Conservation (phyloP, 2,888 invertebrate genomes). For the Thysanoteuthis rhombus region DNA sequence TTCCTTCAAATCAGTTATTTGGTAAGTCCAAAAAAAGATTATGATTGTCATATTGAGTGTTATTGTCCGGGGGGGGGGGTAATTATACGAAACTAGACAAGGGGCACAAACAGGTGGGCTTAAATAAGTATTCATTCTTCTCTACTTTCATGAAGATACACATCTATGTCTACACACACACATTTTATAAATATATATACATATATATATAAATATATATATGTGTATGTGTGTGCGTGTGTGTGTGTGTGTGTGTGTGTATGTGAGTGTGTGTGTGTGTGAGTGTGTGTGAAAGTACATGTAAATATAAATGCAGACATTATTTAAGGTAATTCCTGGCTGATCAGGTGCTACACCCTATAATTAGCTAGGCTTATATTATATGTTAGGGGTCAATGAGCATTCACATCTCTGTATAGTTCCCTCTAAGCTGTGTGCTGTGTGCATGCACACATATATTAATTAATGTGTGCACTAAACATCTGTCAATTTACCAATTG, state of each 20-base stretch:
- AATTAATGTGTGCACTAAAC: too few species aligned
- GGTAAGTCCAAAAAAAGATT: neutral
- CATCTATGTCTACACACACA: neutral
- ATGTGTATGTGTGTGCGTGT: neutral
- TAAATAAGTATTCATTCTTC: neutral
- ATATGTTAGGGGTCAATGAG: too few species aligned
- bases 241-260: neutral
- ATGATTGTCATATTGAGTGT: neutral
- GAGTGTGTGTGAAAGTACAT: too few species aligned
- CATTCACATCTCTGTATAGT: too few species aligned
- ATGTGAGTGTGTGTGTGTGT: neutral
- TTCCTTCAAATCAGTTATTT: neutral
- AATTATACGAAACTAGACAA: neutral
- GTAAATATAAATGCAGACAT: too few species aligned
- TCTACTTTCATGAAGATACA: neutral
- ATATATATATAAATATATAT: conserved; percentile 25
- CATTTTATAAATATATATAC: neutral
- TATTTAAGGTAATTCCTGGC: too few species aligned
- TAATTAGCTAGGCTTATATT: too few species aligned
- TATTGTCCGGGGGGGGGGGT: neutral
- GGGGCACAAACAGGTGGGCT: neutral
- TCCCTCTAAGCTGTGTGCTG: too few species aligned
- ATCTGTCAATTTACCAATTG: too few species aligned
- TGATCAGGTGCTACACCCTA: too few species aligned
- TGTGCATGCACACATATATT: too few species aligned